Base-by-base conservation (phyloP, 2,797 vertebrate species). In the Erithacus rubecula region DNA sequence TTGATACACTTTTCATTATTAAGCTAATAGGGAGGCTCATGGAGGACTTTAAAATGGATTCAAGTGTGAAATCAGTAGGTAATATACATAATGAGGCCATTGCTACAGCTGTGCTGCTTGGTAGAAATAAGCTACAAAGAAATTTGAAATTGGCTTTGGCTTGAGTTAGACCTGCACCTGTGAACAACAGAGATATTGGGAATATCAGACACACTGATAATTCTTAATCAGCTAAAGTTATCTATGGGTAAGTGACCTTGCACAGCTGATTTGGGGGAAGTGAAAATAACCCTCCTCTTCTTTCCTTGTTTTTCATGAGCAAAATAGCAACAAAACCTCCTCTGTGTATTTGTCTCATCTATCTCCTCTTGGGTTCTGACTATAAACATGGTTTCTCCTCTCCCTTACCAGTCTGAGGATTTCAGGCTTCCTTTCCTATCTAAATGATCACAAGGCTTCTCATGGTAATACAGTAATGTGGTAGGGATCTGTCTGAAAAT, bases 31-130 rank as follows among this genome's bases (percentile, higher is more conserved):
- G 74, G 34, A 94, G 89, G 80, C 12, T 37, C 80, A 58, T 77
- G 78, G 85, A 95, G 59, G 69, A 94, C 71, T 95, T 94, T 30
- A 90, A 95, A 91, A 94, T 90, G 78, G 93, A 87, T 95, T 95
- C 59, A 95, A 91, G 80, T 91, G 89, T 96, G 91, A 96, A 96
- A 83, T 79, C 80, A 63, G 82, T 96, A 91, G 93, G 91, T 89
- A 90, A 93, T 86, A 55, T 60, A 87, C 86, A 82, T 96, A 97
- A 96, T 85, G 93, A 97, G 85, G 75, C 75, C 75, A 67, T 55
- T 60, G 87, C 72, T 93, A 79, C 78, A 87, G 88, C 94, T 95
- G 74, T 92, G 84, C 84, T 90, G 9, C 64, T 85, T 51, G 7
- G 12, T 75, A 74, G 60, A 84, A 34, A 80, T 75, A 68, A 75